Conservation (phyloP, 2,113 vertebrate species). For the Quiscalus mexicanus region DNA sequence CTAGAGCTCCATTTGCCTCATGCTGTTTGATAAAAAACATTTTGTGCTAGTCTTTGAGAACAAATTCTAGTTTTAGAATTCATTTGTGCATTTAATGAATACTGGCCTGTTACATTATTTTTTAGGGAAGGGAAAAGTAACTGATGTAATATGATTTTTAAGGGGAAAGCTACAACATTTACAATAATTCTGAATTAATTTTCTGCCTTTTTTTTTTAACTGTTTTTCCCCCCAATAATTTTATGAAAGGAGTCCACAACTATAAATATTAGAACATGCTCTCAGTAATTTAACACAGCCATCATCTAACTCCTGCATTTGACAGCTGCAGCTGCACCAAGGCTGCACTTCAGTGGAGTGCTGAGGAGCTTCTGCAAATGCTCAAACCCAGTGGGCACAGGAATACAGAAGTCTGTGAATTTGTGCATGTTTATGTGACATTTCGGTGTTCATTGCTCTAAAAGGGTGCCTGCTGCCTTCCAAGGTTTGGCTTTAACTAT, state of each 20-base stretch:
- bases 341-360: background rate
- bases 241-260: background rate
- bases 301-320: background rate
- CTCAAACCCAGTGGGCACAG: background rate
- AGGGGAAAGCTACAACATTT: background rate
- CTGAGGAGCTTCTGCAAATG: background rate
- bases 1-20: background rate
- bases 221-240: background rate
- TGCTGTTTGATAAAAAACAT: background rate
- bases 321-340: background rate
- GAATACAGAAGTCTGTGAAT: background rate
- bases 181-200: background rate
- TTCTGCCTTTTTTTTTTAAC: fast-evolving
- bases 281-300: background rate
- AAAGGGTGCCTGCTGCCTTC: background rate
- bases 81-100: background rate
- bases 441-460: background rate
- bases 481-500: background rate
- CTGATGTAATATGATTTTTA: background rate
- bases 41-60: background rate
- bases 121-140: background rate
- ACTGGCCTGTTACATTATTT: background rate
- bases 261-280: background rate
- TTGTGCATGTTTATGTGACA: background rate
- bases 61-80: background rate